These are phyloP conservation scores for Dicaeum eximium DNA, from an alignment of 2,113 vertebrate genomes.

Conservation along the genomic window DNA sequence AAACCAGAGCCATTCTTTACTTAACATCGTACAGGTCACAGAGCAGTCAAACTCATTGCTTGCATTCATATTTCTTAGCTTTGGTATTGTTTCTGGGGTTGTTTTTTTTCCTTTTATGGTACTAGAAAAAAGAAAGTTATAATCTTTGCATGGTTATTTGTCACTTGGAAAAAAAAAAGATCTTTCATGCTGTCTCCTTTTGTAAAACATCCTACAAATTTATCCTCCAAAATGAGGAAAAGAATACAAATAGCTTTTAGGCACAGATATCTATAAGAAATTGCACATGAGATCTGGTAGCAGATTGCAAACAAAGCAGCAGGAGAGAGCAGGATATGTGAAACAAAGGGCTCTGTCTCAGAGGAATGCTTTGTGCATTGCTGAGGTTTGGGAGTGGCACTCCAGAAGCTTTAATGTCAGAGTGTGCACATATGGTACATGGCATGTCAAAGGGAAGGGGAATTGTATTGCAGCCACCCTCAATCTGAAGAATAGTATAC, in stretches of 20 bases:
- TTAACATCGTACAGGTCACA: rapidly evolving
- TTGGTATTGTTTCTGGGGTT: background rate
- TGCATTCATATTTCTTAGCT: background rate
- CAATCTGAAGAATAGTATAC: background rate
- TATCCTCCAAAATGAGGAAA: background rate
- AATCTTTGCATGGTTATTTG: background rate
- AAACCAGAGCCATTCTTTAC: background rate
- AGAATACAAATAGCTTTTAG: background rate
- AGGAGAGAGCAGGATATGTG: background rate
- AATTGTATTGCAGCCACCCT: background rate
- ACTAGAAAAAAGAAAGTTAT: background rate
- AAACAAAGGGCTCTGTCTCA: background rate
- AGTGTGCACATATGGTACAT: rapidly evolving
- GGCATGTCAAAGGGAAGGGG: background rate
- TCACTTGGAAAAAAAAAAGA: background rate
- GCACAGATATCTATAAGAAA: background rate
- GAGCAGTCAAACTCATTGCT: background rate
- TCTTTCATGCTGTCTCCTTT: background rate
- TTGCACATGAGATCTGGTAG: background rate
- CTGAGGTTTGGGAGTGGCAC: background rate
- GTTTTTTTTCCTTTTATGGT: background rate
- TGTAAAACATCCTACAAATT: background rate
- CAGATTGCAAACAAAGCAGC: background rate
- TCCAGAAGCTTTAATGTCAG: background rate
- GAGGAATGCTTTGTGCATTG: background rate